Base-by-base conservation (phyloP, 2,113 vertebrate genomes). In the Odontophorus gujanensis region DNA sequence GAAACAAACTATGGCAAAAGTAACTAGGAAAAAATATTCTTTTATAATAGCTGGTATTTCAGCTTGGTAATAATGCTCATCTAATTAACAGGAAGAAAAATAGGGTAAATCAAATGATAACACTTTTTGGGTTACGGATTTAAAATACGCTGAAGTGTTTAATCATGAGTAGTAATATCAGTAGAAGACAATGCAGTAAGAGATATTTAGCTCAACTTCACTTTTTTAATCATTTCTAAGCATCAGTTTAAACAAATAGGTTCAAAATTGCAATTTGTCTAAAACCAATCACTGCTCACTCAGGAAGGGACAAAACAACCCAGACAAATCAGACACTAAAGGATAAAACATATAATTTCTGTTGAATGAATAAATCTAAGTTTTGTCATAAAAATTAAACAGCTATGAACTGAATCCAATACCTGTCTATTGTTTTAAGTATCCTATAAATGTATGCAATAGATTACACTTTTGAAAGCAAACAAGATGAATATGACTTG, bases 131-230 rank as follows among this genome's bases (percentile, higher is more conserved):
- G 42, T 88, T 89, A 96, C 76, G 65, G 72, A 88, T 68, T 90
- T 92, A 1, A 92, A 95, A 96, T n/a, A 92, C 59, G 93, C 82
- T 57, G 2, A 90, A 81, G 45, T 79, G 92, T 76, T 97, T 96
- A 93, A 93, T 92, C 78, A 68, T 65, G 22, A 92, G 81, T 38
- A 96, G 89, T 42, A 87, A 88, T 67, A 92, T 28, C 34, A 45
- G 74, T 85, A 74, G 84, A 62, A 96, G 17, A 87, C 51, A 15
- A 92, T 50, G 40, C 14, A 89, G 80, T 5, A 53, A 7, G 45
- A 90, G 69, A 18, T 50, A 74, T n/a, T 94, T 12, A 81, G 45
- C 81, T 87, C 15, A 81, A 65, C 48, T 80, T 92, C 48, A 81
- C 8, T 73, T 36, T n/a, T 96, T 89, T 74, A 93, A 89, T 80